phyloP scores from a whole-genome alignment of 2,888 invertebrate species.

The Alentia gelatinosa region DNA sequence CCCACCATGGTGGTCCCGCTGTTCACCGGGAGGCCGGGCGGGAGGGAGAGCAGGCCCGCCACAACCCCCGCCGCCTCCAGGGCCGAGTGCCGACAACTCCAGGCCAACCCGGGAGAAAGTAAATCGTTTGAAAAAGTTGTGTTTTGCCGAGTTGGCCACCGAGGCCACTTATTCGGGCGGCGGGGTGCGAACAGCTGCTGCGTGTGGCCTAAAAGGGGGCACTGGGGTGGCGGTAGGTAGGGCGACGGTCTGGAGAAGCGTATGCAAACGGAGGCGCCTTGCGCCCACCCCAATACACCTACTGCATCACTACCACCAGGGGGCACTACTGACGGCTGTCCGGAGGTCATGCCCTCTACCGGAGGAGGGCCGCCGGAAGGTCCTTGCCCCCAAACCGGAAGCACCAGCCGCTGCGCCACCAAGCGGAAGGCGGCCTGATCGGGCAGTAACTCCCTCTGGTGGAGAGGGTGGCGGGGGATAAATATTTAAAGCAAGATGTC shows the following conservation, averaged over 20 bases:
- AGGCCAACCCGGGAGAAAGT: not conserved
- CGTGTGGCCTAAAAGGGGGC: not conserved
- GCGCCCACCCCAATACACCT: no score
- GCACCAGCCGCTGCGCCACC: slow-evolving; percentile 19
- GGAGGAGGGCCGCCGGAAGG: not conserved
- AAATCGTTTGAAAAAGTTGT: slow-evolving; percentile 10
- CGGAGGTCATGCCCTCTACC: slow-evolving; percentile 12
- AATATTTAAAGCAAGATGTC: slow-evolving; percentile 30
- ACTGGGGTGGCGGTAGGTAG: not conserved
- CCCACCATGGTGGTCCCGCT: not conserved
- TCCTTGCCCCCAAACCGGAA: not conserved
- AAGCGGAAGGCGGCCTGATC: slow-evolving; percentile 22
- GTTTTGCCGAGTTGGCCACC: not conserved
- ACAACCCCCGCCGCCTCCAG: slow-evolving; percentile 1
- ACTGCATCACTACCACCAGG: no score
- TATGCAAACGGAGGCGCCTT: no score
- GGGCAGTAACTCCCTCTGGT: slow-evolving; percentile 7
- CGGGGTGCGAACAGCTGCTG: not conserved
- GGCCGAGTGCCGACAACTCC: slow-evolving; percentile 21
- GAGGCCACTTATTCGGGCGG: not conserved
- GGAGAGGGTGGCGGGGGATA: no score
- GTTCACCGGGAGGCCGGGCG: no score
- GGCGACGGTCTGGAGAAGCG: not conserved
- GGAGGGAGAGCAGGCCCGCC: not conserved
- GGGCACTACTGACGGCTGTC: not conserved